Conservation (phyloP, 2,888 invertebrate genomes). For the Dorcus parallelipipedus region DNA sequence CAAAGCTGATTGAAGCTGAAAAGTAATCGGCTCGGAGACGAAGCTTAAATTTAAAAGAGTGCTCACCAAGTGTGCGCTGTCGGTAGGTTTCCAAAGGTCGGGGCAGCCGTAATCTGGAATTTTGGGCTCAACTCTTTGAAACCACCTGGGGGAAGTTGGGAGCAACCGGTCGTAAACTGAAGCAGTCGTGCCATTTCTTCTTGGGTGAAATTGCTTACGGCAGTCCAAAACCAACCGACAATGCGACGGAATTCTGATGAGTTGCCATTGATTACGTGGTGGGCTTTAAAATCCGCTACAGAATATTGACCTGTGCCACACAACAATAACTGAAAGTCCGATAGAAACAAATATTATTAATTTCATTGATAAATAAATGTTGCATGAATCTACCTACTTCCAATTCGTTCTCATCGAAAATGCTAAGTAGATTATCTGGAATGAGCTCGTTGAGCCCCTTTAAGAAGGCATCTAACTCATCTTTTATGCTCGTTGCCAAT, state of each 20-base stretch:
- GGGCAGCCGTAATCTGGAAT: slow-evolving; percentile 88
- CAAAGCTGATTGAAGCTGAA: slow-evolving; percentile 92
- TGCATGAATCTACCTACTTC: slow-evolving; percentile 61
- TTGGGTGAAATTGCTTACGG: slow-evolving; percentile 82
- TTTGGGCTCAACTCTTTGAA: slow-evolving; percentile 86
- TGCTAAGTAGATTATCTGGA: slow-evolving; percentile 88
- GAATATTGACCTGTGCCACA: slow-evolving; percentile 93
- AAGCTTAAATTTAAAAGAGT: not conserved
- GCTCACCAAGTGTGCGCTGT: slow-evolving; percentile 90
- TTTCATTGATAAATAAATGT: slow-evolving; percentile 5
- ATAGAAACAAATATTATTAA: slow-evolving; percentile 35
- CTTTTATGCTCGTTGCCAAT: slow-evolving; percentile 75
- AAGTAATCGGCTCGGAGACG: slow-evolving; percentile 26
- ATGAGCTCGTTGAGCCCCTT: slow-evolving; percentile 88
- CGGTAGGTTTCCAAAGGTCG: slow-evolving; percentile 85
- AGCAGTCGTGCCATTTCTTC: slow-evolving; percentile 90
- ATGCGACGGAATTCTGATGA: slow-evolving; percentile 80
- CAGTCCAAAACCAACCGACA: slow-evolving; percentile 89
- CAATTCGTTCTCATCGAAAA: slow-evolving; percentile 94
- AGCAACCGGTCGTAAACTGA: slow-evolving; percentile 92
- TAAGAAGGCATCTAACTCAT: slow-evolving; percentile 84
- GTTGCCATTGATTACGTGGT: slow-evolving; percentile 81
- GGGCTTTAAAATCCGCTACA: slow-evolving; percentile 83
- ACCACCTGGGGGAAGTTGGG: slow-evolving; percentile 87
- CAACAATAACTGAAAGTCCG: slow-evolving; percentile 69